A percentile compares a stretch with the other conserved stretches of the same genome.
phyloP scores from a whole-genome alignment of 2,888 invertebrate genomes.

The Tenthredo amoena region DNA sequence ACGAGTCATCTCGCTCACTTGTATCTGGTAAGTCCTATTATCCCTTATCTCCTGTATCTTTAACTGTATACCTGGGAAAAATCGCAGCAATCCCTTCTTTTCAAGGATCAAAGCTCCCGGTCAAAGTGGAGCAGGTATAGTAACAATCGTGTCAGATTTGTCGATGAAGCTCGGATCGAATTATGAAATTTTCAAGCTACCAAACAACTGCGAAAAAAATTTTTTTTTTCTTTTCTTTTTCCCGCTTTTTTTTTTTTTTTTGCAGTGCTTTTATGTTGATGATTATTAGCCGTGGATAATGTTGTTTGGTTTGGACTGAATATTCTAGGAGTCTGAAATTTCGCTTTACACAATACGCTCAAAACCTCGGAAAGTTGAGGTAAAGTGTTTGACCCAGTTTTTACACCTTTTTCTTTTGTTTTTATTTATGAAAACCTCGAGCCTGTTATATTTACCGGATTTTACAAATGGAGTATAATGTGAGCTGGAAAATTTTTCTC shows the following conservation, averaged over 20 bases:
- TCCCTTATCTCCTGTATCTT: background rate
- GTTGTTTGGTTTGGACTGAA: background rate
- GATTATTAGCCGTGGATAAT: background rate
- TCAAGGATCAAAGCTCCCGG: background rate
- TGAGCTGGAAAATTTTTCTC: background rate
- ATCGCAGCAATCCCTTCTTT: background rate
- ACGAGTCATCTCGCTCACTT: conserved; percentile 93
- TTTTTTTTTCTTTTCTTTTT: background rate
- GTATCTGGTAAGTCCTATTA: conserved; percentile 81
- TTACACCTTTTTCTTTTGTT: background rate
- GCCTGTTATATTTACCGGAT: background rate
- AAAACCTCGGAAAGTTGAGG: background rate
- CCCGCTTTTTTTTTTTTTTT: background rate
- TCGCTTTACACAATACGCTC: background rate
- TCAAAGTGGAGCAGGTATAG: too few relatives aligned
- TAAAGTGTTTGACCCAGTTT: background rate
- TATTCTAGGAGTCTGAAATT: background rate
- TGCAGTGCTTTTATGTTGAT: background rate
- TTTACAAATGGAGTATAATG: background rate
- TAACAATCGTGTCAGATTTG: background rate
- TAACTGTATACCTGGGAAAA: background rate
- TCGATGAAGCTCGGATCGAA: background rate
- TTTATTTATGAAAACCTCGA: background rate
- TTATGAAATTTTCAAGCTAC: background rate
- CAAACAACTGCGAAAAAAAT: too few relatives aligned